Conservation (phyloP, 1,140 invertebrate genomes). For the Dolichoris vasculosae region DNA sequence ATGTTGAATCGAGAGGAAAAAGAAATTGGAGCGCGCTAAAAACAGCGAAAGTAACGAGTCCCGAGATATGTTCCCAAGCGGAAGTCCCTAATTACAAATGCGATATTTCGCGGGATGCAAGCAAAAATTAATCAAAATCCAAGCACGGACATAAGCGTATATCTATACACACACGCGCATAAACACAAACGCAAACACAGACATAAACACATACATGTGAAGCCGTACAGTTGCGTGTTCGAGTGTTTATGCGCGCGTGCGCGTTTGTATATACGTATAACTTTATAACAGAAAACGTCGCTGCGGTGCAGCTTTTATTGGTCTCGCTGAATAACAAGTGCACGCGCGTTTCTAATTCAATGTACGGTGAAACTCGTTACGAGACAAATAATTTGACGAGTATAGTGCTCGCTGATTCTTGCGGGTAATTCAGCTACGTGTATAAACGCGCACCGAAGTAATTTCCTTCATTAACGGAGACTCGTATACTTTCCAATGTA, state of each 20-base stretch:
- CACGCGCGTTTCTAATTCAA: conserved; percentile 34
- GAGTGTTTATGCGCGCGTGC: too few species aligned
- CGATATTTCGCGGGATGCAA: conserved; percentile 46
- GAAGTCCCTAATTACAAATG: conserved; percentile 48
- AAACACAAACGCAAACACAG: not conserved
- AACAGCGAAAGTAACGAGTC: conserved; percentile 45
- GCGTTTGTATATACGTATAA: not conserved
- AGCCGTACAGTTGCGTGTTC: too few species aligned
- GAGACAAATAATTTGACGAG: conserved; percentile 46
- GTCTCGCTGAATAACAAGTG: not conserved
- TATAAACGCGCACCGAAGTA: not conserved
- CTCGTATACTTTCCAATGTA: conserved; percentile 17
- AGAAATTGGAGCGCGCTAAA: conserved; percentile 37
- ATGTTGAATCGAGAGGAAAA: conserved; percentile 32
- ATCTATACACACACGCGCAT: not conserved
- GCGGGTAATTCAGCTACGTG: not conserved
- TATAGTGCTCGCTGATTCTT: not conserved
- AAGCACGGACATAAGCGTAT: not conserved
- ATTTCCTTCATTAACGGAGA: conserved; percentile 30
- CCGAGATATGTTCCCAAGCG: conserved; percentile 24
- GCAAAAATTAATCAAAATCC: conserved; percentile 50
- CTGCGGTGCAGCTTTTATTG: conserved; percentile 2
- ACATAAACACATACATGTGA: not conserved
- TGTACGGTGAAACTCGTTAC: conserved; percentile 46
- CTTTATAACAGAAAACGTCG: not conserved